These are phyloP conservation scores for Mesoligia furuncula DNA, from an alignment of 2,888 invertebrate species.

Conservation along the genomic window DNA sequence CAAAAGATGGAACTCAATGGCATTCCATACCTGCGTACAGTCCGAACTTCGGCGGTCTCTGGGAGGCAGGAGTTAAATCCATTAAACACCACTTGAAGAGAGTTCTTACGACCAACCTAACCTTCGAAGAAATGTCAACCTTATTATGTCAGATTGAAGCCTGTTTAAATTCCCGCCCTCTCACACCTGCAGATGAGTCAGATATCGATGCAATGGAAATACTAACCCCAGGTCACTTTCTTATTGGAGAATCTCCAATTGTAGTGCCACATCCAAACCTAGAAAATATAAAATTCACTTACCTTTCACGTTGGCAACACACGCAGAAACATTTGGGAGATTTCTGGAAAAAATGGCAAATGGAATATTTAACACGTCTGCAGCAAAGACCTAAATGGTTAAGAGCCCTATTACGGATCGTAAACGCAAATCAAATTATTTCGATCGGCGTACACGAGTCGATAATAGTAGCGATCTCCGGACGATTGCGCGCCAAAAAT, in stretches of 20 bases:
- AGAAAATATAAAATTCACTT: slow-evolving; percentile 14
- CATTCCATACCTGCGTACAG: no score
- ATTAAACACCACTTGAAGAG: no score
- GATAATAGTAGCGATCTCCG: no score
- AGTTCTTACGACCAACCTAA: no score
- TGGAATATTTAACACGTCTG: slow-evolving; percentile 3
- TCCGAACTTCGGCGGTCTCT: no score
- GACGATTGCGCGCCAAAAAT: no score
- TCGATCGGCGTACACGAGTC: no score
- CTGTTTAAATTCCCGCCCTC: not conserved
- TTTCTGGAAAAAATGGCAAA: slow-evolving; percentile 29
- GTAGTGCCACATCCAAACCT: slow-evolving; percentile 4
- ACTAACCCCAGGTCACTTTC: slow-evolving; percentile 33
- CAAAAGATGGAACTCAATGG: slow-evolving; percentile 15
- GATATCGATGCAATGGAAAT: slow-evolving; percentile 11
- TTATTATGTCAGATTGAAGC: not conserved
- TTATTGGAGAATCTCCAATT: slow-evolving; percentile 23
- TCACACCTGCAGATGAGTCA: slow-evolving; percentile 20
- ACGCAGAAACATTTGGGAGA: slow-evolving; percentile 11
- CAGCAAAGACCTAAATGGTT: slow-evolving; percentile 25
- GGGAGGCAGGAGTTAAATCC: no score
- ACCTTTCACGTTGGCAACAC: slow-evolving; percentile 30
- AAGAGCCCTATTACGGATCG: no score
- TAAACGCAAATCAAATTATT: no score
- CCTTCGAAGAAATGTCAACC: slow-evolving; percentile 13